Evolutionary conservation across 1,140 invertebrate genomes (phyloP).

Genomic region (Tenebrio molitor): DNA sequence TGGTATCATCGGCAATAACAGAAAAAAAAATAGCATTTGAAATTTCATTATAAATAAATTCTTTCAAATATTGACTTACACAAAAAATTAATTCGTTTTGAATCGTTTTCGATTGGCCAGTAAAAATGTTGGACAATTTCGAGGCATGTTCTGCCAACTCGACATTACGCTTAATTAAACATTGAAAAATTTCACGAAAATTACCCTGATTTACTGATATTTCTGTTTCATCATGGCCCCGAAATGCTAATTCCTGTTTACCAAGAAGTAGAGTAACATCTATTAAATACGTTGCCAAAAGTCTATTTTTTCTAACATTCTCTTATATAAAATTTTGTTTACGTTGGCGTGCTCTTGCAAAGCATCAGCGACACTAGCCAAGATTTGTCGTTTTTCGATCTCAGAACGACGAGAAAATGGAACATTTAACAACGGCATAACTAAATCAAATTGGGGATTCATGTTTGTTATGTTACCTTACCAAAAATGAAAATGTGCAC

Average conservation of each 20-base stretch:
- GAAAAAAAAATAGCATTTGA: slow-evolving; percentile 38
- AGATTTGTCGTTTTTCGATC: too few relatives aligned
- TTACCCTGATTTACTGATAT: slow-evolving; percentile 43
- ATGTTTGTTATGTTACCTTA: too few relatives aligned
- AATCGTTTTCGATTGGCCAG: slow-evolving; percentile 45
- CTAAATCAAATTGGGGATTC: too few relatives aligned
- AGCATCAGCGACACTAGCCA: too few relatives aligned
- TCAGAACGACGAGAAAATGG: too few relatives aligned
- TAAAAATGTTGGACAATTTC: slow-evolving; percentile 47
- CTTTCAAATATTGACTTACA: slow-evolving; percentile 38
- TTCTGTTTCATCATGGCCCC: slow-evolving; percentile 37
- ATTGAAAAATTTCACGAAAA: slow-evolving; percentile 47
- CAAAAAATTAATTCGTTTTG: slow-evolving; percentile 47
- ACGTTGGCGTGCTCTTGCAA: slow-evolving; percentile 41
- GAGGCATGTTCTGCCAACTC: slow-evolving; percentile 43
- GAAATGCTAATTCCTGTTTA: slow-evolving; percentile 50
- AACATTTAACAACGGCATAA: too few relatives aligned
- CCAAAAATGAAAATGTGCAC: too few relatives aligned
- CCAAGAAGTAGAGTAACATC: slow-evolving; percentile 42
- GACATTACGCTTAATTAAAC: slow-evolving; percentile 36
- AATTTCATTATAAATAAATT: slow-evolving; percentile 44
- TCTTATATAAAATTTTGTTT: slow-evolving; percentile 48
- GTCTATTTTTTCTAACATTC: slow-evolving; percentile 50
- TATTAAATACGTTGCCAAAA: slow-evolving; percentile 43
- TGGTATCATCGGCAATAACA: slow-evolving; percentile 28